Evolutionary conservation across 1,140 invertebrate genomes (phyloP).

Genomic region (Leptopilina clavipes): DNA sequence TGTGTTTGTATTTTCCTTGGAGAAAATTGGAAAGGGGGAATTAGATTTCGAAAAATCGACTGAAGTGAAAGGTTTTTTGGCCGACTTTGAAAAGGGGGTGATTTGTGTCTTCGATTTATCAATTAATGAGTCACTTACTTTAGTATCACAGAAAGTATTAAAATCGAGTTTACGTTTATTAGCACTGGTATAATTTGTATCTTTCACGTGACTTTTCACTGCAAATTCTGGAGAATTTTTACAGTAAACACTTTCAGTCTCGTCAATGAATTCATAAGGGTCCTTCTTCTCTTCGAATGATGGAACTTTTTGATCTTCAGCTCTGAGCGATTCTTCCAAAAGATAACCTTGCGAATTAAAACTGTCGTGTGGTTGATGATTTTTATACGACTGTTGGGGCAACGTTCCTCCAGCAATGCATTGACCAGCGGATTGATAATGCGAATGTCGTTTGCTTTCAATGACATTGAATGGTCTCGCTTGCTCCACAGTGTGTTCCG

Average conservation of each 20-base stretch:
- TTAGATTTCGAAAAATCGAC: not conserved
- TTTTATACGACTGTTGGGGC: constrained; percentile 73
- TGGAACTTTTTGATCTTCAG: constrained; percentile 73
- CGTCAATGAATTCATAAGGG: constrained; percentile 58
- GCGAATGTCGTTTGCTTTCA: constrained; percentile 77
- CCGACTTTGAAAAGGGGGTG: not conserved
- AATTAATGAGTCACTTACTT: not conserved
- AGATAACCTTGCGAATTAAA: constrained; percentile 80
- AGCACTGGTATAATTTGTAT: not conserved
- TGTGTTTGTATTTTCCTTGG: not conserved
- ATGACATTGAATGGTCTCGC: constrained; percentile 78
- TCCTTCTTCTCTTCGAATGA: constrained; percentile 38
- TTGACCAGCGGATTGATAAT: constrained; percentile 76
- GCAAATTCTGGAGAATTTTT: not conserved
- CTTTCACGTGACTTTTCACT: constrained; percentile 17
- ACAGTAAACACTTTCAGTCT: constrained; percentile 45
- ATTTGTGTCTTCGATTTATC: not conserved
- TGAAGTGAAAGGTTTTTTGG: not conserved
- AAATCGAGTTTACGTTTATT: constrained; percentile 20
- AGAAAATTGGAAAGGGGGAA: not conserved
- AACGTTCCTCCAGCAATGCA: constrained; percentile 79
- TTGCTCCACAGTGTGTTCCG: constrained; percentile 73
- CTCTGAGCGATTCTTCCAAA: constrained; percentile 74
- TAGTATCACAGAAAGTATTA: not conserved
- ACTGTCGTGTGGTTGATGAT: constrained; percentile 79